Conservation (phyloP, 2,113 vertebrate genomes). For the Suncus etruscus region DNA sequence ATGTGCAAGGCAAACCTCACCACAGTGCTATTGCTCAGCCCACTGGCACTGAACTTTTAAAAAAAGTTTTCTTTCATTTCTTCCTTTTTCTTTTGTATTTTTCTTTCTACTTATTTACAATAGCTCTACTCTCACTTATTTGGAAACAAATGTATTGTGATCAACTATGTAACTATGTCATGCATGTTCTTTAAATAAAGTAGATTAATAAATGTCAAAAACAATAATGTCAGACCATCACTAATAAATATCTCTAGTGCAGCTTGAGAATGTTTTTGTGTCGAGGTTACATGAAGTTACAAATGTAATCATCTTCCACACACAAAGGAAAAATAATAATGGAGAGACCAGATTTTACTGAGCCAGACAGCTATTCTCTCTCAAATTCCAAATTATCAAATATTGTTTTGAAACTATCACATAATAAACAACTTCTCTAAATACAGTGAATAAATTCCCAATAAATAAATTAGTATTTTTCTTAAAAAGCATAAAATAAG, state of each 20-base stretch:
- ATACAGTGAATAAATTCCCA: background rate
- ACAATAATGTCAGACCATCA: background rate
- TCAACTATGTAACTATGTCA: too few species aligned
- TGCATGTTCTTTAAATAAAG: too few species aligned
- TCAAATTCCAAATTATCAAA: slow-evolving; percentile 12
- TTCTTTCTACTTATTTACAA: too few species aligned
- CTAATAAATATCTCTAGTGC: background rate
- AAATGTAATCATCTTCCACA: slow-evolving; percentile 29
- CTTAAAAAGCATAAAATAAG: slow-evolving; percentile 60
- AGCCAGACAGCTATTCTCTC: slow-evolving; percentile 8
- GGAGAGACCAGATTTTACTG: slow-evolving; percentile 51
- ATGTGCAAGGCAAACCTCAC: too few species aligned
- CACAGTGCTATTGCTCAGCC: too few species aligned
- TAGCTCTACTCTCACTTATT: too few species aligned
- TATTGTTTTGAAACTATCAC: slow-evolving; percentile 20
- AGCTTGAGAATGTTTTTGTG: background rate
- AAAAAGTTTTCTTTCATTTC: too few species aligned
- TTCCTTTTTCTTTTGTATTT: too few species aligned
- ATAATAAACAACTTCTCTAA: slow-evolving; percentile 39
- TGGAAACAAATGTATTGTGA: too few species aligned
- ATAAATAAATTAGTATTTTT: slow-evolving; percentile 63
- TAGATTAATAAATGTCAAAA: too few species aligned
- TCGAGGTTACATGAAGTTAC: background rate
- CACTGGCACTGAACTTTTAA: too few species aligned
- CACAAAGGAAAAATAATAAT: background rate